A percentile compares a stretch with the other conserved stretches of the same genome.
Conservation (phyloP, 2,113 vertebrate species). For the Cochlearius cochlearius region DNA sequence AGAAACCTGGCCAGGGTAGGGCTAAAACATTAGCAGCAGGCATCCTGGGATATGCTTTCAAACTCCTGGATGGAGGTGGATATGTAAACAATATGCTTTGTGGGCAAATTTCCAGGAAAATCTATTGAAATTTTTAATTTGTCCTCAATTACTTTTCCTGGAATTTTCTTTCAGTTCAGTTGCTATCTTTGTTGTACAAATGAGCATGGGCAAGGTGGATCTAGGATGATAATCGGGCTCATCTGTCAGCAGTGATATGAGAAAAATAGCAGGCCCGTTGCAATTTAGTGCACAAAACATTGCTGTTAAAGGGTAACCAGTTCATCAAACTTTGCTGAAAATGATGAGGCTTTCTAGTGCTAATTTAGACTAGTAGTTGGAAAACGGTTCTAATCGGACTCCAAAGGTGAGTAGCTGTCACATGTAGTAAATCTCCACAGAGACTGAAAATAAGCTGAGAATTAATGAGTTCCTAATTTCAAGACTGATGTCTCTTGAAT, state of each 20-base stretch:
- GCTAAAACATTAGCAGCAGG: constrained; percentile 32
- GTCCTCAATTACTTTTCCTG: constrained; percentile 24
- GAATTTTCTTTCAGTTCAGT: constrained; percentile 38
- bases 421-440: constrained; percentile 4
- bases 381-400: background rate
- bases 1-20: constrained; percentile 45
- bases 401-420: constrained; percentile 13
- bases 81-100: constrained; percentile 14
- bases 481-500: background rate
- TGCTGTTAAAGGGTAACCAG: background rate
- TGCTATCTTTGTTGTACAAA: constrained; percentile 47
- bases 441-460: constrained; percentile 36
- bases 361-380: background rate
- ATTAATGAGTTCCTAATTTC: constrained; percentile 54
- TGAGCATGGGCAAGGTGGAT: background rate
- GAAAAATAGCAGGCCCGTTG: background rate
- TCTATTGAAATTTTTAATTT: background rate
- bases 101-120: constrained; percentile 28
- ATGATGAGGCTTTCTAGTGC: background rate
- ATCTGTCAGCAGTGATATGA: background rate
- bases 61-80: constrained; percentile 29
- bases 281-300: background rate
- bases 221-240: background rate
- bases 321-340: constrained; percentile 6
- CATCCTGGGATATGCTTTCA: constrained; percentile 22